phyloP scores from a whole-genome alignment of 1,140 invertebrate species.

The Bombus fervidus region DNA sequence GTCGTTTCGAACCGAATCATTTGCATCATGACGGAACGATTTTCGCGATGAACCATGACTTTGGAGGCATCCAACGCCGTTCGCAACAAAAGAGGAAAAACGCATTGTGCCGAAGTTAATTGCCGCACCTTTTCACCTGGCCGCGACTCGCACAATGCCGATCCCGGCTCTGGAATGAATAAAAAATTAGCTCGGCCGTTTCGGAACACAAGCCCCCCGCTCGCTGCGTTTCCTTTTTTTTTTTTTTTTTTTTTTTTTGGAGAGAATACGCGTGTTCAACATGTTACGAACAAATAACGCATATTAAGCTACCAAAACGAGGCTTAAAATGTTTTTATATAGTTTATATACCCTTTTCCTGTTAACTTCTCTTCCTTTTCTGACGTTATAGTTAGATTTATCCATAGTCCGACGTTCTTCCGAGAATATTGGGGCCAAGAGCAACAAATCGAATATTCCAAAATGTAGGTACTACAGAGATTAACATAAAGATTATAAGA shows the following conservation, averaged over 20 bases:
- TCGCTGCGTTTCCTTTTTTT: not conserved
- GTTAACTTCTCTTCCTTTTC: not conserved
- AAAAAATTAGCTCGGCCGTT: constrained; percentile 17
- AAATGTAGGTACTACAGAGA: not conserved
- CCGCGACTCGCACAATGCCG: constrained; percentile 1
- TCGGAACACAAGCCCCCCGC: too few species aligned
- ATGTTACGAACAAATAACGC: not conserved
- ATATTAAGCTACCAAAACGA: not conserved
- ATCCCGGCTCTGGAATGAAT: constrained; percentile 7
- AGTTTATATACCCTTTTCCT: not conserved
- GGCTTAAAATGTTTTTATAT: not conserved
- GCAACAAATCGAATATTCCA: not conserved
- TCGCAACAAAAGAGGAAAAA: constrained; percentile 30
- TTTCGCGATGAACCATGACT: constrained; percentile 37
- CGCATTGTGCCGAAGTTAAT: constrained; percentile 41
- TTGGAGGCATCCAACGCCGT: not conserved
- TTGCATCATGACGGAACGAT: constrained; percentile 42
- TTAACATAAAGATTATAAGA: too few species aligned
- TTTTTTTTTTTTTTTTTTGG: too few species aligned
- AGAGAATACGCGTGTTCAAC: not conserved
- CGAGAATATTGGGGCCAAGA: not conserved
- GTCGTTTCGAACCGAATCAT: not conserved
- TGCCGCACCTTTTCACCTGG: constrained; percentile 22
- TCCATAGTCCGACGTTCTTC: not conserved
- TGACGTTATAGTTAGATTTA: not conserved